Evolutionary conservation across 1,140 invertebrate species (phyloP), one percentile per base, ranked within the genome.

Genomic region (Rhopalosiphum padi): DNA sequence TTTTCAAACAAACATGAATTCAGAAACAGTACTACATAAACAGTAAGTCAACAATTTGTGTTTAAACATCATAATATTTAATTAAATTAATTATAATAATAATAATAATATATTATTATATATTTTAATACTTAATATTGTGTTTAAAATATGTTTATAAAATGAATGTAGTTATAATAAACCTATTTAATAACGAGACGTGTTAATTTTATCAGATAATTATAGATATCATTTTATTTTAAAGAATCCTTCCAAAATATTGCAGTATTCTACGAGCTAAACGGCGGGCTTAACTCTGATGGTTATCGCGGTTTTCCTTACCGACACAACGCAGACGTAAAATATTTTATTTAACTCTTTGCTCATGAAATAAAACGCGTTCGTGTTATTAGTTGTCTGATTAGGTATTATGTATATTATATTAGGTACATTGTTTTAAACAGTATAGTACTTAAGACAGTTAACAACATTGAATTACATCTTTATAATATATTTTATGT

Each of bases 391-490:
- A n/a, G 43, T n/a, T n/a, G 43, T 48, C 85, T 48, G 85, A 86
- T 86, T 86, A 86, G 41, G 43, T 43, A 25, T 41, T 43, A 85
- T 85, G 0, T 8, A 22, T 21, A 68, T 30, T 41, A 85, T 46
- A 43, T 86, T 68, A 3, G 41, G 41, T 41, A 68, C 48, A n/a
- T n/a, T n/a, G 43, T 25, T 25, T 85, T 23, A 86, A 86, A 48
- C 2, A 4, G 85, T 43, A 85, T 23, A 37, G 7, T 35, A 37
- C 18, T 18, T 8, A 18, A 86, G 41, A 87, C 30, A 48, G 46
- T 86, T 86, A 86, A 86, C 85, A 86, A 86, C 85, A 46, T 86
- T 86, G 43, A 46, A 87, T 87, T 48, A 87, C 43, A 25, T 48
- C 46, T 87, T 86, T 41, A 77, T 77, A n/a, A 18, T n/a, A 68